Conservation (phyloP, 2,113 vertebrate species). For the Clarias macrocephalus region DNA sequence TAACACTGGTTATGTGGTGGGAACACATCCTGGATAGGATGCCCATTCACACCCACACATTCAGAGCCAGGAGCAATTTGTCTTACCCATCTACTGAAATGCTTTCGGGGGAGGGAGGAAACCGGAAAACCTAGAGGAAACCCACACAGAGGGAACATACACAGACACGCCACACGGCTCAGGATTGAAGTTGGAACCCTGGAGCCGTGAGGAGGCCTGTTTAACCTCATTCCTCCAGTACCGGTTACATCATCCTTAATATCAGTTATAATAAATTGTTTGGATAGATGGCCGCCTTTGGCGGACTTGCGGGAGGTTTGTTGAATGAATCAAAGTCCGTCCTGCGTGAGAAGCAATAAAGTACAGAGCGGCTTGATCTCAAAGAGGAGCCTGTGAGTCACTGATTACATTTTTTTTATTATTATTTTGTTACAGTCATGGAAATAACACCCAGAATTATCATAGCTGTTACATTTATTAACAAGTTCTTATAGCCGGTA, state of each 20-base stretch:
- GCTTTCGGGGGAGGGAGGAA: neutral
- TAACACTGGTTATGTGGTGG: neutral
- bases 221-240: neutral
- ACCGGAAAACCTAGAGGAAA: neutral
- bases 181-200: neutral
- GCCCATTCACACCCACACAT: neutral
- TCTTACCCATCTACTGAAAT: neutral
- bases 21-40: neutral
- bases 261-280: neutral
- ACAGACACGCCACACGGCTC: neutral
- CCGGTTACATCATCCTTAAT: neutral
- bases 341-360: neutral
- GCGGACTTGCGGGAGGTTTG: no score
- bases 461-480: neutral
- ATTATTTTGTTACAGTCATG: neutral
- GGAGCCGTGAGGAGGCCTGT: neutral
- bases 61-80: neutral
- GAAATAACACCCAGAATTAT: neutral
- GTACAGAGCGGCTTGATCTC: neutral
- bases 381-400: neutral
- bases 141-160: no score
- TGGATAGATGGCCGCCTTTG: neutral
- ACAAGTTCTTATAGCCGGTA: neutral
- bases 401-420: neutral
- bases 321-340: neutral